Base-by-base conservation (phyloP, 2,888 invertebrate genomes). In the Leptothorax acervorum region DNA sequence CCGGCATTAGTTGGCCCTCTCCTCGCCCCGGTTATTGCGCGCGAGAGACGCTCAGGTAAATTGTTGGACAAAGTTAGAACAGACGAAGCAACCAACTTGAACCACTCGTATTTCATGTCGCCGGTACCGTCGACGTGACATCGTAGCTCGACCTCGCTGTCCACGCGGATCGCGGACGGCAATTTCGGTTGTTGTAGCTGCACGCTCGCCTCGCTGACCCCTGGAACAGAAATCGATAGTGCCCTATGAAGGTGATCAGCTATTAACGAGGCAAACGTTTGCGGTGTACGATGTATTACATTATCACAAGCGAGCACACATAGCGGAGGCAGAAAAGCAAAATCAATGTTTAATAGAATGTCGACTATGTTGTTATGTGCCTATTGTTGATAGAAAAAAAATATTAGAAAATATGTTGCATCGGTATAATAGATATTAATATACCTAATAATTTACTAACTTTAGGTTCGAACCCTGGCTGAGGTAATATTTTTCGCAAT, bases 81-180 rank as follows among this genome's bases (percentile, higher is more conserved):
- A 66, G 18, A 53, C 8, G 28, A 31, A 65, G 82, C 35, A 75
- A 92, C 95, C 94, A 94, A 96, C 96, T 96, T 96, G 95, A 96
- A 96, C 97, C 97, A 97, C 90, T 96, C 96, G 93, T 96, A 96
- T 90, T 95, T 95, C 87, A 97, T 96, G 88, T 97, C 96, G 35
- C 96, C 96, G 86, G 96, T 96, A 78, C 97, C 97, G 85, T 97
- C 96, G 87, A 96, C 96, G 91, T 96, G 96, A 94, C 97, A 97
- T 88, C 96, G 95, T 74, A 97, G 95, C 76, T 96, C 95, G 86
- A 97, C 95, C 92, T 95, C 96, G 92, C 92, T 95, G 87, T 95
- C 96, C 85, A 93, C 95, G 89, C 93, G 94, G 83, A 96, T 95
- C 89, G 94, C 94, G n/a, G 95, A 95, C n/a, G 95, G 93, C 65